These are phyloP conservation scores for Colaptes auratus DNA, from an alignment of 2,113 vertebrate species.

Conservation along the genomic window DNA sequence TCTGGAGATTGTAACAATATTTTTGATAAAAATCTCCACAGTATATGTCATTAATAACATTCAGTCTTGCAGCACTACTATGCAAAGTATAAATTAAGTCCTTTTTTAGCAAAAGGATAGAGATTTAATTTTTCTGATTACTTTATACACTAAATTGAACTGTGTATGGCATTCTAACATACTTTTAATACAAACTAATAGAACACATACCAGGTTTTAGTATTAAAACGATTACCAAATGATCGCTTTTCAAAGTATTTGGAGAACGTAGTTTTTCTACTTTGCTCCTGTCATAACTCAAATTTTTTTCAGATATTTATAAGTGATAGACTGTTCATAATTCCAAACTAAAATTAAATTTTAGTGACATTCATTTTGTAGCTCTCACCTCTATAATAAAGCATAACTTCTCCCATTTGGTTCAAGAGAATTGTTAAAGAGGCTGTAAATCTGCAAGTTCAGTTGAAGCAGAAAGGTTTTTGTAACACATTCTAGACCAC, in stretches of 20 bases:
- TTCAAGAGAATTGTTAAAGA: neutral
- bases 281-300: neutral
- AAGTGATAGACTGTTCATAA: neutral
- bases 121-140: neutral
- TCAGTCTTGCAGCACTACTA: neutral
- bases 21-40: neutral
- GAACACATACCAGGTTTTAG: too few relatives aligned
- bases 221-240: too few relatives aligned
- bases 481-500: neutral
- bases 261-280: neutral
- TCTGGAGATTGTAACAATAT: neutral
- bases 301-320: neutral
- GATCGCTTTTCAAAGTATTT: too few relatives aligned
- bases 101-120: neutral
- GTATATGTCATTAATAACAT: neutral
- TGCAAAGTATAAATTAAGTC: neutral
- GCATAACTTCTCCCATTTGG: too few relatives aligned
- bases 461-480: neutral
- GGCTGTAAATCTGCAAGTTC: neutral
- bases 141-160: neutral
- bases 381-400: neutral
- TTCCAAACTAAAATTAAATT: neutral
- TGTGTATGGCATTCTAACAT: too few relatives aligned
- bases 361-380: neutral
- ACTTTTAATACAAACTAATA: too few relatives aligned